Evolutionary conservation across 2,113 vertebrate species (phyloP), one percentile per base, ranked within the genome.

Genomic region (Pogonocichla stellata): DNA sequence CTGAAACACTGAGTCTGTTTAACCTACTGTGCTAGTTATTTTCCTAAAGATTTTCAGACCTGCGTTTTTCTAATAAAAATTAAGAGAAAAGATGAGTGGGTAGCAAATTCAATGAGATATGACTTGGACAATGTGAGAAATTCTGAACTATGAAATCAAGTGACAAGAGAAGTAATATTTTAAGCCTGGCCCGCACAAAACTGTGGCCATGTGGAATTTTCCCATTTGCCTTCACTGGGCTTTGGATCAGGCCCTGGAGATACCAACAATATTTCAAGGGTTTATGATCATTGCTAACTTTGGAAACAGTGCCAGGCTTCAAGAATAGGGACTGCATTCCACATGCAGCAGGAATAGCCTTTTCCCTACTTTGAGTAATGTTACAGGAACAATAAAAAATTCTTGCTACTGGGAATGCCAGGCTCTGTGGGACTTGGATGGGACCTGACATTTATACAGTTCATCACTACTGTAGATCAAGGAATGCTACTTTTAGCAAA

Each of bases 391-490:
- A 36, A 80, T 95, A 94, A 85, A 69, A 91, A 61, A 64, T 71
- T 81, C 53, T 86, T 74, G 53, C 53, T 80, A 82, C 56, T 85
- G 65, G 87, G 92, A 81, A 56, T 15, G 2, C 23, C 24, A 71
- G 38, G 53, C 58, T 95, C 88, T 42, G 57, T 73, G 77, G 61
- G 80, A 84, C 65, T 80, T 80, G 54, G 47, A 71, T 47, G 56
- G 69, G 92, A 77, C 92, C 92, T 97, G 88, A 96, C 42, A 75
- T 84, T 75, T 90, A 45, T 36, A 40, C 78, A 90, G 50, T 93
- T 97, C 86, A 90, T 93, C 86, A 66, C 57, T 69, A 86, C 42
- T 19, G 42, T 92, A 65, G 72, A 88, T 93, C 90, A 96, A 88
- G 74, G 85, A 90, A 66, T 0, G 2, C 22, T 60, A 67, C 42